Conservation (phyloP, 2,113 vertebrate genomes). For the Leptobrachium leishanense region DNA sequence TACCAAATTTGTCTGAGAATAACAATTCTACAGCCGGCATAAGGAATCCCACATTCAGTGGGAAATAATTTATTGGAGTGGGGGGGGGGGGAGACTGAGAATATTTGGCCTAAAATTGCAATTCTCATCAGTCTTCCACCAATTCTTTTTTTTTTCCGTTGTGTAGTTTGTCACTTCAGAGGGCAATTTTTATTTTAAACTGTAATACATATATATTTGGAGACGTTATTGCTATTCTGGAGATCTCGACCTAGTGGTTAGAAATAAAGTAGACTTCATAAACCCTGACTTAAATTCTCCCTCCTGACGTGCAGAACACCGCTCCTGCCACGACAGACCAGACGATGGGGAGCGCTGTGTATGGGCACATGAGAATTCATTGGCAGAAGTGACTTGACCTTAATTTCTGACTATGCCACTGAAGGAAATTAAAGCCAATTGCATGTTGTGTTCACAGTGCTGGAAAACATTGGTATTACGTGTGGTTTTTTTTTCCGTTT, state of each 20-base stretch:
- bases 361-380: slow-evolving; percentile 12
- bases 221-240: too few species aligned
- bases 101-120: too few species aligned
- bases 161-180: too few species aligned
- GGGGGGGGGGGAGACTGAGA: too few species aligned
- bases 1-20: too few species aligned
- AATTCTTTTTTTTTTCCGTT: too few species aligned
- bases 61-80: too few species aligned
- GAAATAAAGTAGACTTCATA: background rate
- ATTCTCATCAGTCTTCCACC: too few species aligned
- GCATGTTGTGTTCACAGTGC: slow-evolving; percentile 1
- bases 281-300: background rate
- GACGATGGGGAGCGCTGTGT: background rate
- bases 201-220: too few species aligned
- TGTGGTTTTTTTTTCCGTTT: background rate
- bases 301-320: background rate
- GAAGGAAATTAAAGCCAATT: slow-evolving; percentile 20
- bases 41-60: too few species aligned
- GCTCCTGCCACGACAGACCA: background rate
- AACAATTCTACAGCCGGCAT: too few species aligned
- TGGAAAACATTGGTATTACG: slow-evolving; percentile 4
- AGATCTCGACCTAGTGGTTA: background rate
- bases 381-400: slow-evolving; percentile 19
- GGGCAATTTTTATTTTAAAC: too few species aligned
- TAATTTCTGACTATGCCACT: slow-evolving; percentile 5